Conservation (phyloP, 2,113 vertebrate species). For the Otolemur garnettii region DNA sequence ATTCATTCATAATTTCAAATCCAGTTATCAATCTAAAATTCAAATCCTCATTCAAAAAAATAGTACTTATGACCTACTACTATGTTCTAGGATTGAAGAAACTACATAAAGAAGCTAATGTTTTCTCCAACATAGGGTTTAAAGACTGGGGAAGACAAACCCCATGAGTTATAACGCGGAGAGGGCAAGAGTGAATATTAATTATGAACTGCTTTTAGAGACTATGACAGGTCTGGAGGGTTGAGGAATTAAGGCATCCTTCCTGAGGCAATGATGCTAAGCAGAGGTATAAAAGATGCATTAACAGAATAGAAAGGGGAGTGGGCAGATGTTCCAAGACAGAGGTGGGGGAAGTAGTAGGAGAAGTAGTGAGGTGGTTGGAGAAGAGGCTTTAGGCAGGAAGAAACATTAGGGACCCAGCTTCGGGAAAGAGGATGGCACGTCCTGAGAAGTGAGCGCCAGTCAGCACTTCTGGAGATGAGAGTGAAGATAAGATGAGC, state of each 20-base stretch:
- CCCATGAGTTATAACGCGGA: neutral
- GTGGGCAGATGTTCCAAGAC: neutral
- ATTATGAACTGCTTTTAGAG: neutral
- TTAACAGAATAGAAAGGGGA: neutral
- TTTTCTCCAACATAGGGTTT: neutral
- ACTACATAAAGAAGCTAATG: neutral
- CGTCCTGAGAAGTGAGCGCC: neutral
- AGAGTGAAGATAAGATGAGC: neutral
- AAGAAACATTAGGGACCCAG: neutral
- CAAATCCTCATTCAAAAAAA: neutral
- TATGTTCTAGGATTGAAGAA: neutral
- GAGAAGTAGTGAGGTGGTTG: neutral
- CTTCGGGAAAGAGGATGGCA: neutral
- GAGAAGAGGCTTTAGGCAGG: neutral
- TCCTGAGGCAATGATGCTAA: neutral
- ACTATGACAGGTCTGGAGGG: neutral
- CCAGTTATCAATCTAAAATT: too few relatives aligned
- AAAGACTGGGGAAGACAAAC: neutral
- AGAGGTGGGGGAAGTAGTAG: neutral
- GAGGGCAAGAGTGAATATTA: neutral
- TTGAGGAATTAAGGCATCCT: neutral
- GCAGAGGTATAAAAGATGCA: neutral
- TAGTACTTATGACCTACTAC: neutral
- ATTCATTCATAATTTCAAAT: neutral
- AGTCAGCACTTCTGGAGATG: neutral